A percentile compares a stretch with the other conserved stretches of the same genome.
These are phyloP conservation scores for Polypedilum pembai DNA, from an alignment of 1,140 invertebrate genomes.

Conservation along the genomic window DNA sequence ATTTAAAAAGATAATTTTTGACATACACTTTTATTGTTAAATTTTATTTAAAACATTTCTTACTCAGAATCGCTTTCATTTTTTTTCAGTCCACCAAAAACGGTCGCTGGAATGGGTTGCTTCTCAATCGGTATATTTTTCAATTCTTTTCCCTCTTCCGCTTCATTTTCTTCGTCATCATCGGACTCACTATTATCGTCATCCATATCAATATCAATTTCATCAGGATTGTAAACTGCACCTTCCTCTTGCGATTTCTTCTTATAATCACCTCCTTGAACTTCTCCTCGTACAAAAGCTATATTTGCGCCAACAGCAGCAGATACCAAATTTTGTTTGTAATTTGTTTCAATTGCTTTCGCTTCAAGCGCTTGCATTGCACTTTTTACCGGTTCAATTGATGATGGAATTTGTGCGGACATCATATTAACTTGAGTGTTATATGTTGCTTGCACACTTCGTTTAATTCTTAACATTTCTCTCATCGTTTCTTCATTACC, in stretches of 20 bases:
- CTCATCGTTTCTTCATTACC: slow-evolving; percentile 99
- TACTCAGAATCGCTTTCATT: not conserved
- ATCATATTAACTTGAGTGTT: slow-evolving; percentile 97
- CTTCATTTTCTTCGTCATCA: slow-evolving; percentile 54
- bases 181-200: slow-evolving; percentile 65
- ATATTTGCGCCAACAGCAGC: slow-evolving; percentile 51
- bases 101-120: slow-evolving; percentile 71
- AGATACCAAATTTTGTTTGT: not conserved
- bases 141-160: slow-evolving; percentile 49
- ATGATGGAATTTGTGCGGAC: slow-evolving; percentile 91
- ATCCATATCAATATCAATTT: slow-evolving; percentile 84
- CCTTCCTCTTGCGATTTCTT: slow-evolving; percentile 54
- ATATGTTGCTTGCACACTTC: slow-evolving; percentile 94
- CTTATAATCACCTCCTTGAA: slow-evolving; percentile 61
- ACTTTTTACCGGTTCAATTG: slow-evolving; percentile 62
- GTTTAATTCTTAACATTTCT: slow-evolving; percentile 97
- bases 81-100: slow-evolving; percentile 67
- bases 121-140: slow-evolving; percentile 65
- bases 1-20: not conserved
- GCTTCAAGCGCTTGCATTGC: slow-evolving; percentile 84
- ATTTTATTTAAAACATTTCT: not conserved
- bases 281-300: slow-evolving; percentile 77
- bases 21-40: not conserved
- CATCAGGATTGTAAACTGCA: slow-evolving; percentile 79
- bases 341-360: slow-evolving; percentile 56